Base-by-base conservation (phyloP, 2,797 vertebrate genomes). In the Poeciliopsis presidionis region DNA sequence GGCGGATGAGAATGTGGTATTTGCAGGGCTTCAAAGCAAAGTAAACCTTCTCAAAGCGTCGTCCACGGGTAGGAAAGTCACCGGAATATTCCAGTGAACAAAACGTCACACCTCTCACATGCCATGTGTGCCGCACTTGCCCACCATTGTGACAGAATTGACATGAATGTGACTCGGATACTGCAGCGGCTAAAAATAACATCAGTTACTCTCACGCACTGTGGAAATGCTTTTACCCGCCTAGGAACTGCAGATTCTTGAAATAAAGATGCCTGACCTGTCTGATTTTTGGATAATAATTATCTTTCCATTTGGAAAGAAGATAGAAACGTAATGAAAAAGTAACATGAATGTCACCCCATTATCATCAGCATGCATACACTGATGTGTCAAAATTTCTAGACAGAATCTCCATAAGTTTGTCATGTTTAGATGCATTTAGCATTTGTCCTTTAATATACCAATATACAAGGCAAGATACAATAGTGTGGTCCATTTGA, bases 1-100 rank as follows among this genome's bases (percentile, higher is more conserved):
- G 73, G 97, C 97, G 61, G 90, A 67, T 89, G 92, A 91, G 76
- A 99, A 98, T 76, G 65, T 97, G n/a, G 90, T 82, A 77, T 93
- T 95, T 83, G 96, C 97, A 78, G 91, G 92, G 78, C 86, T 97
- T 67, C 63, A 74, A 73, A 91, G 91, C 79, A 95, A 91, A 81
- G 93, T 98, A 22, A 94, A 96, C 28, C 88, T 99, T 73, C 85
- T 98, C 65, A 96, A 95, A 93, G 95, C 94, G 41, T 99, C 97
- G 47, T 96, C 96, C 51, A 91, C 91, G 91, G 96, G 97, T 98
- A 94, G 89, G 90, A 83, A 75, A 78, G 0, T 2, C 36, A 45
- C 2, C n/a, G 1, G 5, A 71, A 7, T n/a, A 22, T 67, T 7
- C 33, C 55, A 49, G 3, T 20, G 20, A 14, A 18, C 41, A 8